These are phyloP conservation scores for Heterotilapia buettikoferi DNA, from an alignment of 2,113 vertebrate species.

Conservation along the genomic window DNA sequence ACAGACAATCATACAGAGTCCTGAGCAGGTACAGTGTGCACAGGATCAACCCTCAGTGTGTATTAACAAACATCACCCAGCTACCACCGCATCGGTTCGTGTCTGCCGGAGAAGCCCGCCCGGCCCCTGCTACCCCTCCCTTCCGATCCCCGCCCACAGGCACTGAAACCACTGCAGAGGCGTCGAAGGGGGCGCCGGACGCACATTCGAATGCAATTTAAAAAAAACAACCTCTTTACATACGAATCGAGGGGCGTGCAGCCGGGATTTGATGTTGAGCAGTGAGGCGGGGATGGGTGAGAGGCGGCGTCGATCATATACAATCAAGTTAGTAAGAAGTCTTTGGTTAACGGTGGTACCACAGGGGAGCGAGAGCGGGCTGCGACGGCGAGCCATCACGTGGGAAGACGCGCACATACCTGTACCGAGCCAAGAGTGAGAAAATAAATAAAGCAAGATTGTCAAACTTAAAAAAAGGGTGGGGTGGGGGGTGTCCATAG, in stretches of 20 bases:
- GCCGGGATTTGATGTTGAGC: slow-evolving; percentile 37
- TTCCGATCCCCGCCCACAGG: slow-evolving; percentile 67
- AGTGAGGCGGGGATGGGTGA: slow-evolving; percentile 45
- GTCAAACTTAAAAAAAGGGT: slow-evolving; percentile 63
- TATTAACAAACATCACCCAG: slow-evolving; percentile 84
- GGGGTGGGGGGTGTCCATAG: not conserved
- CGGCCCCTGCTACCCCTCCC: slow-evolving; percentile 38
- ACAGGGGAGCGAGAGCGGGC: slow-evolving; percentile 52
- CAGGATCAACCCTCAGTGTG: slow-evolving; percentile 82
- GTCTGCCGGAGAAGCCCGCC: slow-evolving; percentile 82
- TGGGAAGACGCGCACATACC: slow-evolving; percentile 33
- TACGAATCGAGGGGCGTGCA: slow-evolving; percentile 5
- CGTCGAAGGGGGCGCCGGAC: not conserved
- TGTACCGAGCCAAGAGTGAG: slow-evolving; percentile 23
- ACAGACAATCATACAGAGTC: slow-evolving; percentile 63
- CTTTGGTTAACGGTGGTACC: slow-evolving; percentile 78
- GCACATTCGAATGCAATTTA: slow-evolving; percentile 37
- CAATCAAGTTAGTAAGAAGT: slow-evolving; percentile 77
- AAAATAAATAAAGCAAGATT: slow-evolving; percentile 51
- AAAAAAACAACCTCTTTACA: not conserved
- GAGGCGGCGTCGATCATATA: slow-evolving; percentile 58
- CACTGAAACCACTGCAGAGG: slow-evolving; percentile 48
- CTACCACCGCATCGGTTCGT: slow-evolving; percentile 70
- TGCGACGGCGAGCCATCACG: slow-evolving; percentile 14
- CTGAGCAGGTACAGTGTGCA: slow-evolving; percentile 82